phyloP scores from a whole-genome alignment of 2,113 vertebrate species.

The Periophthalmodon schlosseri region DNA sequence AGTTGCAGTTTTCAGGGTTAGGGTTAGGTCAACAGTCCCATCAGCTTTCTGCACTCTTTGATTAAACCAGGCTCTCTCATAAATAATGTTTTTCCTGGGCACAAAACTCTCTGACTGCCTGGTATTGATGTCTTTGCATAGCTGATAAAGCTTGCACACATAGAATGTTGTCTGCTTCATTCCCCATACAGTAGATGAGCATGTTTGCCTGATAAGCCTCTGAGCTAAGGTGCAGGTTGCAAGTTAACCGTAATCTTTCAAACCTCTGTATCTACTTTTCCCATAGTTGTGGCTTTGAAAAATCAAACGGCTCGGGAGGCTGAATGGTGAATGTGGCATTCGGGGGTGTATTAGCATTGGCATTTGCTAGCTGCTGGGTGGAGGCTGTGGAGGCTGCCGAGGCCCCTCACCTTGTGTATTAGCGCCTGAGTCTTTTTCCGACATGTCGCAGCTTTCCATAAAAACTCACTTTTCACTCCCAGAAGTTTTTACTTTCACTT shows the following conservation, averaged over 20 bases:
- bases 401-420: neutral
- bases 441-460: neutral
- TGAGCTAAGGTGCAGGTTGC: neutral
- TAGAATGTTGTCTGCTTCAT: neutral
- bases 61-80: neutral
- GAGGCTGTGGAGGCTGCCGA: neutral
- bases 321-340: constrained; percentile 1
- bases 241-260: neutral
- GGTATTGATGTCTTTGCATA: no score
- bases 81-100: neutral
- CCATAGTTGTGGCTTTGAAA: neutral
- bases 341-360: neutral
- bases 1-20: no score
- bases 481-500: neutral
- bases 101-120: no score
- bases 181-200: neutral
- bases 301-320: neutral
- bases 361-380: neutral
- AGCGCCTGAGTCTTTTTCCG: neutral
- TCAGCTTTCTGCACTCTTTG: constrained; percentile 2
- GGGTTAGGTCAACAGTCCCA: no score
- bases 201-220: neutral
- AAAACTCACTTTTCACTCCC: neutral
- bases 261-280: neutral
- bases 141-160: no score